Base-by-base conservation (phyloP, 2,888 invertebrate genomes). In the Rotaria sp. region DNA sequence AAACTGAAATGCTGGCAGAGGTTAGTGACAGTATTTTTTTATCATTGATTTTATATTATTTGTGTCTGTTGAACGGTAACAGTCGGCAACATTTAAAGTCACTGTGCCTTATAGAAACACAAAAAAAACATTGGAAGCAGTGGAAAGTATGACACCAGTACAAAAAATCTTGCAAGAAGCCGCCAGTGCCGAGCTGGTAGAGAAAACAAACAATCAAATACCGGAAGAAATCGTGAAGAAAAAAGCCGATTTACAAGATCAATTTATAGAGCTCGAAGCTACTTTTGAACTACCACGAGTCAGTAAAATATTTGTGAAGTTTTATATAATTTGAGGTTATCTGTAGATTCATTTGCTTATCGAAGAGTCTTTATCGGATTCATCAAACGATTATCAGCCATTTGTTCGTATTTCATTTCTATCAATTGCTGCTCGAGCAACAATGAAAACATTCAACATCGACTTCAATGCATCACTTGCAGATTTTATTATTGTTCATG, bases 381-480 rank as follows among this genome's bases (percentile, higher is more conserved):
- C n/a, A n/a, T n/a, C n/a, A n/a, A 74, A 84, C 88, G 90, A 94
- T 0, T 93, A 93, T 35, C 18, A 38, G 1, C 74, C 74, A 30
- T 74, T 74, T 74, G 38, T 74, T 38, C 38, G 21, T 38, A 93
- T 96, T 86, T 93, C 94, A 75, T 91, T 96, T 0, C 91, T 93
- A 2, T 93, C 93, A 10, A 90, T 97, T 52, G 95, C 95, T 88
- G 93, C 94, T 24, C 93, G 93, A 41, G 93, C 96, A 87, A 92
- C 93, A 8, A 94, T 96, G 90, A 93, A 94, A 88, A 96, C 96
- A 0, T 95, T 93, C 89, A 94, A 94, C 89, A 93, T 94, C 88
- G 92, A 93, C 84, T 93, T 94, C 2, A 91, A 92, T 57, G 91
- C 94, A 24, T 93, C 94, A 87, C 92, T 96, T 57, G 95, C 95